Base-by-base conservation (phyloP, 2,797 vertebrate species). In the Protosalanx chinensis region DNA sequence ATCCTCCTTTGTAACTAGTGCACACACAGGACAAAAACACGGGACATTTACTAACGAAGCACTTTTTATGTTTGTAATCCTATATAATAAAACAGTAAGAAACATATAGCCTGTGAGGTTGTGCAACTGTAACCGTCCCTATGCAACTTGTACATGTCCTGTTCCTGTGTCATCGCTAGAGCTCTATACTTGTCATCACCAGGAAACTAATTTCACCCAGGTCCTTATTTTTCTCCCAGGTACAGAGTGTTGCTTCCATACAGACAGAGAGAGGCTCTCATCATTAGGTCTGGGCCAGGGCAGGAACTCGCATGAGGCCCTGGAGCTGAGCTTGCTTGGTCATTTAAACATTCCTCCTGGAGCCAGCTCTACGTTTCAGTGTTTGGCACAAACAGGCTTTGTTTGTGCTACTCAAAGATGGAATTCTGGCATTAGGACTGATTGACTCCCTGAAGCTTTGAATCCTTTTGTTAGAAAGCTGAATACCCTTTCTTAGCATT, bases 331-430 rank as follows among this genome's bases (percentile, higher is more conserved):
- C 82, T 87, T 81, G 87, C 82, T 68, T 61, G 76, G 72, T 76
- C 74, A 78, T 84, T 71, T 88, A 89, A 89, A 91, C 86, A 90
- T 89, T 88, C 84, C 83, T 84, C 72, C 82, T 83, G 71, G 82
- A 86, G 82, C 75, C 84, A 80, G 79, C 80, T 88, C 85, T 88
- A 85, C 63, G 79, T 89, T 90, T 86, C 62, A 61, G 84, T 86
- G 80, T 84, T 80, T 85, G 84, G 85, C 86, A 85, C 74, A 73
- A 66, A 72, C 35, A 79, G 74, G 76, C 75, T 51, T 64, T 66
- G 16, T 76, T 76, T 76, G 16, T 76, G 62, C 73, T 79, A 37
- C 60, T 56, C 60, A 35, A 29, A 63, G 13, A 33, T 58, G 74
- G 81, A 70, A 61, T 72, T 74, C 71, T 76, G 33, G 69, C 72